Evolutionary conservation across 2,113 vertebrate species (phyloP).

Genomic region (Hippocampus barbouri): DNA sequence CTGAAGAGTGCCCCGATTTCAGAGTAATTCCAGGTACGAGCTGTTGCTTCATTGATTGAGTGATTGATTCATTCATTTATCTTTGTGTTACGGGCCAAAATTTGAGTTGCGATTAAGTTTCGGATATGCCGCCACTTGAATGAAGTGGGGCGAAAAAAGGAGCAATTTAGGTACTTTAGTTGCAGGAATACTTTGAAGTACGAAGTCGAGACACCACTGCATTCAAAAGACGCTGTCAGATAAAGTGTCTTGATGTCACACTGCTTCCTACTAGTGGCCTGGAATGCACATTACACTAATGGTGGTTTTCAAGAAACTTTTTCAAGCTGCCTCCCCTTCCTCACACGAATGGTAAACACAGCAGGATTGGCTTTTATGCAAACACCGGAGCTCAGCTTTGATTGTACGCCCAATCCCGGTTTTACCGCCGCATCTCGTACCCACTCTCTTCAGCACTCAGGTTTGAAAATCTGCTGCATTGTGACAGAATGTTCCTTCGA

Average conservation of each 20-base stretch:
- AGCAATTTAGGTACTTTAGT: no score
- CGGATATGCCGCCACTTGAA: no score
- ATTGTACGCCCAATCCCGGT: background rate
- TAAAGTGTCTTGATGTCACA: background rate
- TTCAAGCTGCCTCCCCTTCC: background rate
- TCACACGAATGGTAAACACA: background rate
- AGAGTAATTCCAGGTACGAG: background rate
- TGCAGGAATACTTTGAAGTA: background rate
- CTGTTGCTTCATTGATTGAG: no score
- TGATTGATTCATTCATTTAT: no score
- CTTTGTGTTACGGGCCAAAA: no score
- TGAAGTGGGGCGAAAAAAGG: no score
- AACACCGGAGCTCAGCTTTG: background rate
- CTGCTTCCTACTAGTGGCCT: background rate
- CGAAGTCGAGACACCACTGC: background rate
- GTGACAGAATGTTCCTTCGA: background rate
- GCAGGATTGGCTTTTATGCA: slow-evolving; percentile 2
- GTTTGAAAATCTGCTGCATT: slow-evolving; percentile 21
- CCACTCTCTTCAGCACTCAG: slow-evolving; percentile 14
- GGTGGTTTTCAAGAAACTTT: background rate
- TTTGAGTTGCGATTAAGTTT: no score
- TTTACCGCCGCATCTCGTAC: background rate
- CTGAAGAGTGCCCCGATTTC: background rate
- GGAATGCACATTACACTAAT: background rate
- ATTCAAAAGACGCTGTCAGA: background rate